These are phyloP conservation scores for Tupaia chinensis DNA, from an alignment of 2,113 vertebrate genomes.

Conservation along the genomic window DNA sequence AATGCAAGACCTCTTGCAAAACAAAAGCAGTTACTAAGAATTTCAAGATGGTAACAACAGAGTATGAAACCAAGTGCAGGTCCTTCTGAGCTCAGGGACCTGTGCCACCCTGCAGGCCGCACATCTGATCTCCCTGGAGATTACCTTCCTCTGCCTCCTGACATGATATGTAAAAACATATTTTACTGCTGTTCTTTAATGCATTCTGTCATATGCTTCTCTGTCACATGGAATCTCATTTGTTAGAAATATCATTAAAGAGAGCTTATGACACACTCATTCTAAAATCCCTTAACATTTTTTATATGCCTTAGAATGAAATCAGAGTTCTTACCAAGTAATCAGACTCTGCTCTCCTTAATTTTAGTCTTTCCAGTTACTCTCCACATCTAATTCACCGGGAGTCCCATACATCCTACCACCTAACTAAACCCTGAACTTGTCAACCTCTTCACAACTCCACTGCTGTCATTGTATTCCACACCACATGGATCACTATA, in stretches of 20 bases:
- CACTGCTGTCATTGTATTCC: not conserved
- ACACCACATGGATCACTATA: not conserved
- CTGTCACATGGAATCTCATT: not conserved
- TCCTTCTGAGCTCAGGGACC: rapidly evolving
- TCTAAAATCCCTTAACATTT: not conserved
- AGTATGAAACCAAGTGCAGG: not conserved
- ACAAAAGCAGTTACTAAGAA: not conserved
- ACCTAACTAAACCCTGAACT: not conserved
- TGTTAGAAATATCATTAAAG: not conserved
- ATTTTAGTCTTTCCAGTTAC: not conserved
- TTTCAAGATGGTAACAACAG: not conserved
- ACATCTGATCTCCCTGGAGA: not conserved
- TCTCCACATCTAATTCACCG: not conserved
- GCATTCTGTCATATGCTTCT: not conserved
- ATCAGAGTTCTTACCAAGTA: not conserved
- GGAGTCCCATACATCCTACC: not conserved
- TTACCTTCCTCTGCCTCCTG: not conserved
- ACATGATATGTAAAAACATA: not conserved
- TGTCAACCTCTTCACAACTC: not conserved
- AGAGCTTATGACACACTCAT: not conserved
- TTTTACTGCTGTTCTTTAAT: not conserved
- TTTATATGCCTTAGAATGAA: not conserved
- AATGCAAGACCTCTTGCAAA: not conserved
- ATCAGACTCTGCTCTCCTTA: not conserved
- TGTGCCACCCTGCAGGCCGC: not conserved